phyloP scores from a whole-genome alignment of 2,797 vertebrate species.

The Apogon hyalosoma region DNA sequence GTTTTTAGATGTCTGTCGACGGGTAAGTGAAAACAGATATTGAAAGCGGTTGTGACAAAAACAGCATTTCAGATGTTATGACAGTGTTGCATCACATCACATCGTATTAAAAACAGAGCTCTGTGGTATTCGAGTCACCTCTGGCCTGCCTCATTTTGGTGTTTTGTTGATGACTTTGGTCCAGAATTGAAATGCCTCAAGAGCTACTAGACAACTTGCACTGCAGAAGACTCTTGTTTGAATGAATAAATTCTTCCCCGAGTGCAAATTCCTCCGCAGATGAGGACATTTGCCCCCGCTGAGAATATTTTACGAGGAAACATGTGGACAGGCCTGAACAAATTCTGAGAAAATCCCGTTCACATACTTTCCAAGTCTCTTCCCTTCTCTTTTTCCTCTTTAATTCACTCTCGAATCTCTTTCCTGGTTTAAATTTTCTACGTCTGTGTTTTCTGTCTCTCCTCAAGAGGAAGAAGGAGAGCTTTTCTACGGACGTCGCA shows the following conservation, averaged over 20 bases:
- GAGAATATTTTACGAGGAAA: not conserved
- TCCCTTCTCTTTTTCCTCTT: not conserved
- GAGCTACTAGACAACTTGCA: too few relatives aligned
- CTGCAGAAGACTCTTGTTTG: conserved; percentile 1
- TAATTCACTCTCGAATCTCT: not conserved
- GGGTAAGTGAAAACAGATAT: too few relatives aligned
- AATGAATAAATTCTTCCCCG: conserved; percentile 1
- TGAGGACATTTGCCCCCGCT: not conserved
- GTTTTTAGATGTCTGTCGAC: too few relatives aligned
- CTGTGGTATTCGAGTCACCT: too few relatives aligned
- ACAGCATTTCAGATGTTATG: too few relatives aligned
- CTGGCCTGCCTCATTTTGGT: too few relatives aligned
- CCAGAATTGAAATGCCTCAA: too few relatives aligned
- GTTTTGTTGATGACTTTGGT: too few relatives aligned
- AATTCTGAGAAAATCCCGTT: conserved; percentile 25
- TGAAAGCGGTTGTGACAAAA: too few relatives aligned
- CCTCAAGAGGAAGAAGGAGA: conserved; percentile 75
- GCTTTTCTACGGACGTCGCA: conserved; percentile 42
- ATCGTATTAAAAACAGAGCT: too few relatives aligned
- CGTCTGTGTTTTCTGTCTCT: not conserved
- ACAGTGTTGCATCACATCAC: too few relatives aligned
- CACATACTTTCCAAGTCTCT: not conserved
- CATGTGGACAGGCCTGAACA: conserved; percentile 3
- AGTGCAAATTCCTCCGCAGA: conserved; percentile 1
- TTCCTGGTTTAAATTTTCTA: not conserved